These are phyloP conservation scores for Nematolebias whitei DNA, from an alignment of 2,113 vertebrate species.

Conservation along the genomic window DNA sequence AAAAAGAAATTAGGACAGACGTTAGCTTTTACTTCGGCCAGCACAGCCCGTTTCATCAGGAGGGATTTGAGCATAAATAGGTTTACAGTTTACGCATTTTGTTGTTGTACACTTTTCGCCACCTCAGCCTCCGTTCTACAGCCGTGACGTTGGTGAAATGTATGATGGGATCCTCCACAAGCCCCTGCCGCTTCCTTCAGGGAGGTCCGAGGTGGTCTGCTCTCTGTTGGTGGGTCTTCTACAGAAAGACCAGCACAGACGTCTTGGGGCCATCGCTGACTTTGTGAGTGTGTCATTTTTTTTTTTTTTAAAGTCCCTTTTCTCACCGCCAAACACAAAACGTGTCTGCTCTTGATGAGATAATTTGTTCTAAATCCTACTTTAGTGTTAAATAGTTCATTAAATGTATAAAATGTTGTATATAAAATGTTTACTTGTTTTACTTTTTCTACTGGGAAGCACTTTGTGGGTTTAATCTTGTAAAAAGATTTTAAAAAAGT, in stretches of 20 bases:
- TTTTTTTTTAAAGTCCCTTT: neutral
- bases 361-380: neutral
- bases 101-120: neutral
- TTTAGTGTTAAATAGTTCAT: neutral
- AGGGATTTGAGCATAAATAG: too few relatives aligned
- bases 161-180: slow-evolving; percentile 94
- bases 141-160: slow-evolving; percentile 91
- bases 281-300: slow-evolving; percentile 89
- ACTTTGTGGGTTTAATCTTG: too few relatives aligned
- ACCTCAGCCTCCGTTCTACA: slow-evolving; percentile 96
- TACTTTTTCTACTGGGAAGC: too few relatives aligned
- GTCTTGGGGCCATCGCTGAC: slow-evolving; percentile 92
- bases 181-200: slow-evolving; percentile 87
- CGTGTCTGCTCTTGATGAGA: slow-evolving; percentile 1
- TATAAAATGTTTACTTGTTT: too few relatives aligned
- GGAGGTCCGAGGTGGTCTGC: slow-evolving; percentile 87
- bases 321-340: neutral
- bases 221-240: slow-evolving; percentile 91
- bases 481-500: too few relatives aligned
- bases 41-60: too few relatives aligned
- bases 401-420: too few relatives aligned
- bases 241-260: slow-evolving; percentile 91
- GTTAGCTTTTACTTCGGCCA: too few relatives aligned
- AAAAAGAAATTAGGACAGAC: too few relatives aligned
- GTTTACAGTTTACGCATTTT: too few relatives aligned